Evolutionary conservation across 2,888 invertebrate genomes (phyloP).

Genomic region (Notodonta dromedarius): DNA sequence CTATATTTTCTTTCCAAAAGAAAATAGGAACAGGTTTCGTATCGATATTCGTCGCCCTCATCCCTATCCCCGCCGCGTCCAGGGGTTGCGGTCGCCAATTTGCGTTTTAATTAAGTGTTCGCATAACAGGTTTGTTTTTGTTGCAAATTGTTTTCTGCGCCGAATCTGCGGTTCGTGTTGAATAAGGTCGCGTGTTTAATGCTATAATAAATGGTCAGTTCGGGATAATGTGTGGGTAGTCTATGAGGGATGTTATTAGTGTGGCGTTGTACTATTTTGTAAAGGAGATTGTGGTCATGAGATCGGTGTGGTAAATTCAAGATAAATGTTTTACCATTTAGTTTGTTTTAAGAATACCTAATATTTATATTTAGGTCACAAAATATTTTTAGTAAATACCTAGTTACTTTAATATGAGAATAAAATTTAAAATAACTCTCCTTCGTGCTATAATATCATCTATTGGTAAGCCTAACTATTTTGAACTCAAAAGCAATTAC

Average conservation of each 20-base stretch:
- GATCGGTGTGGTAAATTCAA: too few species aligned
- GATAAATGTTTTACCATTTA: too few species aligned
- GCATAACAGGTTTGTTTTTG: conserved; percentile 73
- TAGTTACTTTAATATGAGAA: too few species aligned
- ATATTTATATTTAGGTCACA: too few species aligned
- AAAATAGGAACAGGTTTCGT: not conserved
- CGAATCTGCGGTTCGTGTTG: conserved; percentile 44
- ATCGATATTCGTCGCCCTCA: conserved; percentile 18
- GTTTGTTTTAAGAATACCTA: too few species aligned
- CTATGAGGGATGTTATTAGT: not conserved
- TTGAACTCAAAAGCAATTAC: conserved; percentile 13
- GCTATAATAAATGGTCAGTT: conserved; percentile 4
- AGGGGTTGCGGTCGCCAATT: conserved; percentile 69
- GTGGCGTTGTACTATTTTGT: too few species aligned
- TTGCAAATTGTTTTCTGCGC: conserved; percentile 71
- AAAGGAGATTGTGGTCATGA: too few species aligned
- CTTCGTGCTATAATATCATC: too few species aligned
- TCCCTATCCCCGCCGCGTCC: conserved; percentile 41
- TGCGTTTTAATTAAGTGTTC: conserved; percentile 80
- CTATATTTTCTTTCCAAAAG: conserved; percentile 9
- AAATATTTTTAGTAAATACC: too few species aligned
- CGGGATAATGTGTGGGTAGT: not conserved
- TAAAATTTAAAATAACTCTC: too few species aligned
- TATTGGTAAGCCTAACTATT: not conserved
- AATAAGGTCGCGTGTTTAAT: conserved; percentile 5